A percentile compares a stretch with the other conserved stretches of the same genome.
Evolutionary conservation across 2,888 invertebrate species (phyloP).

Genomic region (Hermaeophaga mercurialis): DNA sequence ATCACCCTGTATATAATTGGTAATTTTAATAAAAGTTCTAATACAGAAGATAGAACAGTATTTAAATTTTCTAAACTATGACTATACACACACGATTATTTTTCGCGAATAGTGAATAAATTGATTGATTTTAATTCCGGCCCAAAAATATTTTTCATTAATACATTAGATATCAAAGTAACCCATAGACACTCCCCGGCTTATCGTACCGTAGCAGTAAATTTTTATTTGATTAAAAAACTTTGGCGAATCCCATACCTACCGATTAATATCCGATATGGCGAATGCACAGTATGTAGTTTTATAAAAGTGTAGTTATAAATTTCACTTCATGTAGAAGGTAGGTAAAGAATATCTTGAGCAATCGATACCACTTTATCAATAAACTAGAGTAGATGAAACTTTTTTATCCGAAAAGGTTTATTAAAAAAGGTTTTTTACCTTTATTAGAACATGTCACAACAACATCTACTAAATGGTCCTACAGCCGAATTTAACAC

Average conservation of each 20-base stretch:
- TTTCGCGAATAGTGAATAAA: no score
- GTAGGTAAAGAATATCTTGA: constrained; percentile 5
- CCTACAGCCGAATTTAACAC: constrained; percentile 46
- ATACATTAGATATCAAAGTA: neutral
- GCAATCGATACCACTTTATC: constrained; percentile 19
- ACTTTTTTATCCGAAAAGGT: neutral
- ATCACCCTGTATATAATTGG: no score
- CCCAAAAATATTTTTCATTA: no score
- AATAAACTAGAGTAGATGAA: constrained; percentile 16
- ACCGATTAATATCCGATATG: neutral
- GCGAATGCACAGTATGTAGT: constrained; percentile 10
- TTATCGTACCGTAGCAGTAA: no score
- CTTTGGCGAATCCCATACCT: neutral
- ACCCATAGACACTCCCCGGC: no score
- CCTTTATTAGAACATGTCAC: constrained; percentile 40
- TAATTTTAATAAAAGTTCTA: no score
- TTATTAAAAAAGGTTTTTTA: constrained; percentile 11
- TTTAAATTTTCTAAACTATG: no score
- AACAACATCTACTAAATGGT: constrained; percentile 47
- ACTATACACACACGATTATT: no score
- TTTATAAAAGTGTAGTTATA: constrained; percentile 5
- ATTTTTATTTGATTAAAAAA: neutral
- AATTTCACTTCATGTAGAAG: constrained; percentile 9
- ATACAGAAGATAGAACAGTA: no score
- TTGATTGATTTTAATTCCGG: no score